These are phyloP conservation scores for Chrysocyon brachyurus DNA, from an alignment of 2,797 vertebrate genomes.

Conservation along the genomic window DNA sequence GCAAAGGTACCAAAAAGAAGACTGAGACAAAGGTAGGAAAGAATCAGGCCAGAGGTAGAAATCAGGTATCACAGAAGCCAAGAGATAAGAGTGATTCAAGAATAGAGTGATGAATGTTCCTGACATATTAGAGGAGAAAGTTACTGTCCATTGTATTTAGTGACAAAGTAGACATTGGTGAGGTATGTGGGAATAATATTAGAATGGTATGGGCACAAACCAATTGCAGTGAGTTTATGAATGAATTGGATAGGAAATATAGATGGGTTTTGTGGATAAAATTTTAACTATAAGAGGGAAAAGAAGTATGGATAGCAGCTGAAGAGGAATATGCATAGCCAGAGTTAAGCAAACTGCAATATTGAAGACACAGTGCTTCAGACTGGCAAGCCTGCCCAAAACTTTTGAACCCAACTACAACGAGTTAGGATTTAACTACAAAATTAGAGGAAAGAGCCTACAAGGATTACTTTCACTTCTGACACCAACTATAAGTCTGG, in stretches of 20 bases:
- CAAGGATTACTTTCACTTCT: neutral
- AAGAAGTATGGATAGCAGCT: slow-evolving; percentile 5
- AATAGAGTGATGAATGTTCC: neutral
- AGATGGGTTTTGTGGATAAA: slow-evolving; percentile 1
- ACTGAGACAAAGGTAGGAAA: slow-evolving; percentile 3
- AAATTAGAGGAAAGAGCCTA: neutral
- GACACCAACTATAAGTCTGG: neutral
- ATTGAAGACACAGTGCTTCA: neutral
- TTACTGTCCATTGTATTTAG: slow-evolving; percentile 25
- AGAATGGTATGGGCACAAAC: neutral
- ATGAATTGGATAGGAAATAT: slow-evolving; percentile 21
- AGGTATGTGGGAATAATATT: neutral
- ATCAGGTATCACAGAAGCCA: slow-evolving; percentile 16
- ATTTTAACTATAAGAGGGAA: neutral
- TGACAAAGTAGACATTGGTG: neutral
- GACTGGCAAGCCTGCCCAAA: neutral
- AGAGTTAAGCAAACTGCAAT: neutral
- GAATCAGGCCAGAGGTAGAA: neutral
- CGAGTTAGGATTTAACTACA: neutral
- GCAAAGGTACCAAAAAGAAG: slow-evolving; percentile 28
- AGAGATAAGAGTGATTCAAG: slow-evolving; percentile 31
- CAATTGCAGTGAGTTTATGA: neutral
- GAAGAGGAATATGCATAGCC: slow-evolving; percentile 7
- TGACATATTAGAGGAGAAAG: neutral
- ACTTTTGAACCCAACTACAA: neutral